These are phyloP conservation scores for Psilopsiagon aymara DNA, from an alignment of 2,113 vertebrate genomes.

Conservation along the genomic window DNA sequence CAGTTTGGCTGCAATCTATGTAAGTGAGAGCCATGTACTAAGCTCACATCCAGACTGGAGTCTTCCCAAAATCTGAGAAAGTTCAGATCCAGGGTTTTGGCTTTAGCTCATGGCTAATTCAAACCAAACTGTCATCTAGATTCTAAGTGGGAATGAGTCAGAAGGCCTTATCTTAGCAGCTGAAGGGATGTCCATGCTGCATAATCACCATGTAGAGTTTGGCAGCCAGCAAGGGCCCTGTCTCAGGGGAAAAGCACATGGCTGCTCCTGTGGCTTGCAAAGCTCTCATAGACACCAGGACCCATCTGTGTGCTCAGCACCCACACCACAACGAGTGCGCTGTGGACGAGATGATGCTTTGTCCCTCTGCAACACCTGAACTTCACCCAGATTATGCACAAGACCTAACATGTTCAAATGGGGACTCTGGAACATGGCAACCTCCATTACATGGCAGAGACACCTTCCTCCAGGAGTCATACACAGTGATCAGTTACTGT, in stretches of 20 bases:
- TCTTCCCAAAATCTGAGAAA: constrained; percentile 56
- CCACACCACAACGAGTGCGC: accelerated
- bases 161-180: constrained; percentile 31
- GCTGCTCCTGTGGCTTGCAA: background rate
- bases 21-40: background rate
- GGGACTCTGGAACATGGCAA: background rate
- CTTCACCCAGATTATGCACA: background rate
- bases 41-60: constrained; percentile 38
- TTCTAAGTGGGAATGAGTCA: constrained; percentile 52
- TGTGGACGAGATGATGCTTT: background rate
- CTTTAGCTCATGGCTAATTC: constrained; percentile 34
- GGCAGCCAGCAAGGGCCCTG: background rate
- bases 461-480: background rate
- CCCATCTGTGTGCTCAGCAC: background rate
- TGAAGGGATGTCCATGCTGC: constrained; percentile 27
- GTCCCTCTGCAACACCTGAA: background rate
- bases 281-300: accelerated
- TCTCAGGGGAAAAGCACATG: background rate
- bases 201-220: background rate
- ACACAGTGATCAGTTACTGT: background rate
- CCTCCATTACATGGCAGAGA: background rate
- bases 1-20: background rate
- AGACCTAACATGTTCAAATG: accelerated
- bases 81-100: constrained; percentile 40
- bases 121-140: constrained; percentile 43